Conservation (phyloP, 2,797 vertebrate species). For the Borostomias antarcticus region DNA sequence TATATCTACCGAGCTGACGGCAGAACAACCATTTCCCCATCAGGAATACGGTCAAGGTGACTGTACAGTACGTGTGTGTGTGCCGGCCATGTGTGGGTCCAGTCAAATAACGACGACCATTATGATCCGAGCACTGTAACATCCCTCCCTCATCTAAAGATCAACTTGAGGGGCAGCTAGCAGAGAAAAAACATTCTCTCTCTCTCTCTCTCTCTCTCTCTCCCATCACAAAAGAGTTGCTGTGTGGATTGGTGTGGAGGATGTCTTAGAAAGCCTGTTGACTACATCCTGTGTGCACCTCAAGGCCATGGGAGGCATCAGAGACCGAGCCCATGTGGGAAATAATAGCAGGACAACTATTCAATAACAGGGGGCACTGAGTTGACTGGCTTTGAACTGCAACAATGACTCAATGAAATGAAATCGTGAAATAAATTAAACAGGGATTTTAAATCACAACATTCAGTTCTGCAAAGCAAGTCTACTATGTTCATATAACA, state of each 20-base stretch:
- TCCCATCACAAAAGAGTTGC: neutral
- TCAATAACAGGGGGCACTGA: too few species aligned
- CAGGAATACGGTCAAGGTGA: too few species aligned
- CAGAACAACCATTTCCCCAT: too few species aligned
- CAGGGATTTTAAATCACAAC: neutral
- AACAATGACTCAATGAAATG: neutral
- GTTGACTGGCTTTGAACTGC: too few species aligned
- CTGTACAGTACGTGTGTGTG: conserved; percentile 11
- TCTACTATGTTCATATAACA: neutral
- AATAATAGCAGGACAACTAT: too few species aligned
- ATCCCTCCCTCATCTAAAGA: neutral
- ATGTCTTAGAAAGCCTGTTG: neutral
- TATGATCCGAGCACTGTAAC: too few species aligned
- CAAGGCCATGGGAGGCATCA: neutral
- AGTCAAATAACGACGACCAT: neutral
- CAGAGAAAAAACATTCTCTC: neutral
- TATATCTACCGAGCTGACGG: too few species aligned
- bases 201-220: too few species aligned
- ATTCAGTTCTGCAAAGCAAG: conserved; percentile 33
- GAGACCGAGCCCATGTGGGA: too few species aligned
- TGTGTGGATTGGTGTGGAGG: too few species aligned
- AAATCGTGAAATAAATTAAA: neutral
- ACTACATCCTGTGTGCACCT: neutral
- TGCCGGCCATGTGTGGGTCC: neutral
- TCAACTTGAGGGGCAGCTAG: neutral